phyloP scores from a whole-genome alignment of 2,888 invertebrate species.

The Parapristionchus giblindavisi region DNA sequence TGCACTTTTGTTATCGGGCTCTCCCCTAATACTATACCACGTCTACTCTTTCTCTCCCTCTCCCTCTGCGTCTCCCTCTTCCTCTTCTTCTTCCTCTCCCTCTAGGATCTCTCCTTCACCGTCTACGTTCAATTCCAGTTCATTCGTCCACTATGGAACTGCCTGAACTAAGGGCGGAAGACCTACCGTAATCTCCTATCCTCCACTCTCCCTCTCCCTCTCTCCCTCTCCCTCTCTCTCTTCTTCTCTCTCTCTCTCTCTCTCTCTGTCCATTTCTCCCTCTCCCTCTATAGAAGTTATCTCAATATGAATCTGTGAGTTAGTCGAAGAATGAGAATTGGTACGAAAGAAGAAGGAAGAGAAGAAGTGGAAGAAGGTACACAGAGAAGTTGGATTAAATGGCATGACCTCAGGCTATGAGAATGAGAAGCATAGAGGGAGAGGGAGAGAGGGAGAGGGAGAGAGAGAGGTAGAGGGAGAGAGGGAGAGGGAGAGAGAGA shows the following conservation, averaged over 20 bases:
- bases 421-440: constrained; percentile 4
- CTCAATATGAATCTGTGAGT: too few relatives aligned
- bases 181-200: neutral
- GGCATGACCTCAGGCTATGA: neutral
- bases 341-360: constrained; percentile 4
- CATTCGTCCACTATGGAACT: neutral
- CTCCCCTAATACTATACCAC: constrained; percentile 10
- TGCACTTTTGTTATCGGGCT: constrained; percentile 39
- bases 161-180: too few relatives aligned
- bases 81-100: neutral
- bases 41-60: constrained; percentile 15
- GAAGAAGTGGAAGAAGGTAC: constrained; percentile 2
- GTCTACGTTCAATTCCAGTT: neutral
- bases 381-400: neutral
- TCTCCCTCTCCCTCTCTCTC: neutral
- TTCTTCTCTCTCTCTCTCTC: neutral
- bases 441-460: constrained; percentile 20
- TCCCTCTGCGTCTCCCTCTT: constrained; percentile 6
- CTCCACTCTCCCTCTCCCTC: neutral
- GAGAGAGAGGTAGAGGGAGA: constrained; percentile 16
- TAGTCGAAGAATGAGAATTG: neutral
- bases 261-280: constrained; percentile 12
- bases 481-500: neutral
- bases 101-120: neutral
- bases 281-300: neutral